Evolutionary conservation across 2,797 vertebrate species (phyloP).

Genomic region (Malacoraja senta): DNA sequence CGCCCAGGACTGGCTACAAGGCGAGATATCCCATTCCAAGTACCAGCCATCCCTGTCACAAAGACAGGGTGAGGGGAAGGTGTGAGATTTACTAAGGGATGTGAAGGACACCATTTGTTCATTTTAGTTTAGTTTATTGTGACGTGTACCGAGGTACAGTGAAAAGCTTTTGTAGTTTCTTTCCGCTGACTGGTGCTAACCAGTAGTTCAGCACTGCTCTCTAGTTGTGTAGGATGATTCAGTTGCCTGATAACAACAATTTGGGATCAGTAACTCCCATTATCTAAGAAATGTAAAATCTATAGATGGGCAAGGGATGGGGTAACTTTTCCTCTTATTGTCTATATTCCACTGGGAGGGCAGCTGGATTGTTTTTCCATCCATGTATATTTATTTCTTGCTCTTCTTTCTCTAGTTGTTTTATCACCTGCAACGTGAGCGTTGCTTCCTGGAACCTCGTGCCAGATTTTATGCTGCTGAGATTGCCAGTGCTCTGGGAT

Average conservation of each 20-base stretch:
- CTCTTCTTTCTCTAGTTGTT: constrained; percentile 72
- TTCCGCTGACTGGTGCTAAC: too few relatives aligned
- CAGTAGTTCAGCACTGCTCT: too few relatives aligned
- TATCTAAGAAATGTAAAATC: constrained; percentile 49
- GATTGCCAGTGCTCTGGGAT: constrained; percentile 92
- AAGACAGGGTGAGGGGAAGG: constrained; percentile 50
- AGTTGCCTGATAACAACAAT: too few relatives aligned
- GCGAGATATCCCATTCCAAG: constrained; percentile 57
- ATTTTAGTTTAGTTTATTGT: too few relatives aligned
- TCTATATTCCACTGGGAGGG: constrained; percentile 48
- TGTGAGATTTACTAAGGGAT: constrained; percentile 33
- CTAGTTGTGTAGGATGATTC: too few relatives aligned
- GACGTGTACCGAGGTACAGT: too few relatives aligned
- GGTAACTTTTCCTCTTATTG: constrained; percentile 73
- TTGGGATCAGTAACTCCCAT: constrained; percentile 56
- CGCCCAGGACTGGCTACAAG: constrained; percentile 40
- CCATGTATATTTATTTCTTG: constrained; percentile 49
- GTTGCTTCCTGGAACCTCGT: constrained; percentile 91
- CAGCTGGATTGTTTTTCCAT: neutral
- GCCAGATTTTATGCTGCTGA: constrained; percentile 94
- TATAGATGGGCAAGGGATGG: constrained; percentile 32
- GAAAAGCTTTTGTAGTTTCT: too few relatives aligned
- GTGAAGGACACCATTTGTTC: constrained; percentile 33
- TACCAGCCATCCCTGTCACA: constrained; percentile 18
- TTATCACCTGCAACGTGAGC: constrained; percentile 95